Evolutionary conservation across 2,888 invertebrate genomes (phyloP), one percentile per base, ranked within the genome.

Genomic region (Cosmia trapezina): DNA sequence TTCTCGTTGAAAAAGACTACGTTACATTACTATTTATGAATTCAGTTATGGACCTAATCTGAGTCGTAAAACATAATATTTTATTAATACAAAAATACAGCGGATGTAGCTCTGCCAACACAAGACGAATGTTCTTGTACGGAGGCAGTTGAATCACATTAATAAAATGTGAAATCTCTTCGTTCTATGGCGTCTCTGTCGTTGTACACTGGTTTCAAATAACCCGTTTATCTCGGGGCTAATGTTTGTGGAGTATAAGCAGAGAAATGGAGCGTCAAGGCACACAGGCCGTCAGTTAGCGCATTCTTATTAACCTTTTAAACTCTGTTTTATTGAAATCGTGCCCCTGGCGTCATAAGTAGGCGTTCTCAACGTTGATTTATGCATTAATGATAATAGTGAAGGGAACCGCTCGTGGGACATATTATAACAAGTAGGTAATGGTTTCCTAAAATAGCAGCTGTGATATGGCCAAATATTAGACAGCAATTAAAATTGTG

Each of bases 91-190:
- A 80, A 84, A 84, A 86, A 80, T 70, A 66, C 60, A 76, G 68
- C 78, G 72, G 83, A 81, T 71, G 75, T 76, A 53, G 59, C 54
- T 72, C 75, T 57, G 80, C 60, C 70, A 72, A 72, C 80, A 28
- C 65, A 83, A 83, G 81, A 81, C 63, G 76, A 71, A 81, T 80
- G 81, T 80, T 81, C 83, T 70, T 65, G 41, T 70, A 57, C 59
- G 14, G 70, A 79, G 80, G 80, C 80, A 78, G 75, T 84, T 76
- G 86, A 72, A 81, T 70, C 70, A 76, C 74, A 84, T 83, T 64
- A 83, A 84, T 83, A 85, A 81, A 81, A 84, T 81, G 84, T 81
- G 86, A 83, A 83, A 81, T 73, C 66, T 71, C 76, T 47, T 60
- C 71, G 63, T 63, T 78, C 72, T 73, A 68, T 66, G 68, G 80